phyloP scores from a whole-genome alignment of 2,888 invertebrate genomes.

The Catocala sponsa region DNA sequence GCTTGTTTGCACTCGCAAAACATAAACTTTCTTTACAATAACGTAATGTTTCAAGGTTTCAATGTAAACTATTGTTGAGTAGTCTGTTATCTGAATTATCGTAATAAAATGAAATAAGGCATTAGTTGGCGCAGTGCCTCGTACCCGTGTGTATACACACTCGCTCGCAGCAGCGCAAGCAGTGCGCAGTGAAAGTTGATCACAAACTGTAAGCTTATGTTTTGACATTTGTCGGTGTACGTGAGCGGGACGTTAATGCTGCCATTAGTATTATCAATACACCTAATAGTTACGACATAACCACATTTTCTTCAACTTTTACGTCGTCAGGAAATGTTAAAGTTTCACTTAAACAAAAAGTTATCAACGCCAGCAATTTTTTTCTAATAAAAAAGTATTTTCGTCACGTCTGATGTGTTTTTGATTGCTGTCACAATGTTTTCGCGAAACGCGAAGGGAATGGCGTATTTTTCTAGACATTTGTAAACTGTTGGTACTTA shows the following conservation, averaged over 20 bases:
- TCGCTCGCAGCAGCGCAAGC: conserved; percentile 42
- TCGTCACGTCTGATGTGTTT: conserved; percentile 38
- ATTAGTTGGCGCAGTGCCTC: neutral
- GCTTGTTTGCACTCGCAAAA: no score
- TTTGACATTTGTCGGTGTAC: conserved; percentile 68
- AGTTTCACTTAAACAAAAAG: conserved; percentile 33
- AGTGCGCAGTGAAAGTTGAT: conserved; percentile 75
- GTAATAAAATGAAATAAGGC: conserved; percentile 7
- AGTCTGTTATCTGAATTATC: conserved; percentile 1
- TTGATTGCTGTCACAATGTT: conserved; percentile 39
- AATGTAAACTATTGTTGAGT: neutral
- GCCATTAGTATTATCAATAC: conserved; percentile 48
- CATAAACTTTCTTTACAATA: no score
- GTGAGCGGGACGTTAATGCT: conserved; percentile 57
- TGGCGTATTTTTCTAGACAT: neutral
- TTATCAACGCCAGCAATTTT: conserved; percentile 3
- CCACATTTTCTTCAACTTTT: conserved; percentile 33
- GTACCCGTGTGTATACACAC: neutral
- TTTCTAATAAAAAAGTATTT: conserved; percentile 17
- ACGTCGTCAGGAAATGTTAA: conserved; percentile 26
- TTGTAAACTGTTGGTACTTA: neutral
- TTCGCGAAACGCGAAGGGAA: conserved; percentile 15
- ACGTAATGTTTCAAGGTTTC: no score
- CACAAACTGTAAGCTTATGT: conserved; percentile 48
- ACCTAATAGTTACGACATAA: conserved; percentile 36